Percentiles rank a stretch among this genome's conserved stretches.
Evolutionary conservation across 1,140 invertebrate genomes (phyloP).

Genomic region (Globodera rostochiensis): DNA sequence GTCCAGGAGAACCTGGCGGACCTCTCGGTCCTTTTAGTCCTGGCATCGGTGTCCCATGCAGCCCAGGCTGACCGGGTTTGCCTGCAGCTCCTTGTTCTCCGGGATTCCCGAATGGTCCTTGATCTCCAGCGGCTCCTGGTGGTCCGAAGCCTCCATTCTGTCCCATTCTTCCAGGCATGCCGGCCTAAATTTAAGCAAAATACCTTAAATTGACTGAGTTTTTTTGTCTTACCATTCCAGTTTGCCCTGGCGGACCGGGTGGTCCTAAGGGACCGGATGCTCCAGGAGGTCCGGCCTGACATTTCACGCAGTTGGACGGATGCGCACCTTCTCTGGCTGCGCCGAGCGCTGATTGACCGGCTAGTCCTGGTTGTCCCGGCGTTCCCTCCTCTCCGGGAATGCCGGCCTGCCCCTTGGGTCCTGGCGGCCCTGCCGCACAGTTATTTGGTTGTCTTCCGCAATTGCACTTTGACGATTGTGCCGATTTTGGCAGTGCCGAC

Average conservation of each 20-base stretch:
- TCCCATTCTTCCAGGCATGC: conserved; percentile 43
- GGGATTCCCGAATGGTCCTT: conserved; percentile 24
- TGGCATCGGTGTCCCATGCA: conserved; percentile 34
- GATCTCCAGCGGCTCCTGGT: conserved; percentile 27
- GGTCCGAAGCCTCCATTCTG: conserved; percentile 26
- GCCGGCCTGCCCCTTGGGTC: conserved; percentile 29
- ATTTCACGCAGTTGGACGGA: conserved; percentile 36
- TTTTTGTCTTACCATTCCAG: conserved; percentile 20
- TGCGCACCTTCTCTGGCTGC: conserved; percentile 8
- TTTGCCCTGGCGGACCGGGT: conserved; percentile 32
- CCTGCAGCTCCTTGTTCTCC: conserved; percentile 28
- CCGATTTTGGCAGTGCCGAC: background rate
- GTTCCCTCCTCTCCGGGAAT: conserved; percentile 39
- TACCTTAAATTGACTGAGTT: background rate
- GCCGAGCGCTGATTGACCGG: conserved; percentile 24
- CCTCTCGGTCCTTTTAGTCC: conserved; percentile 47
- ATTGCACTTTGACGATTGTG: conserved; percentile 23
- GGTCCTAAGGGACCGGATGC: conserved; percentile 19
- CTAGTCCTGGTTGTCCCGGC: conserved; percentile 36
- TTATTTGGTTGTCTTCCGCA: conserved; percentile 45
- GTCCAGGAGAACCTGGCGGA: conserved; percentile 27
- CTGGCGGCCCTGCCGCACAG: conserved; percentile 41
- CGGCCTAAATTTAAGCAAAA: conserved; percentile 22
- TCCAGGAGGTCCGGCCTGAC: conserved; percentile 45
- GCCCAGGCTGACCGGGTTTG: conserved; percentile 30